These are phyloP conservation scores for Lagopus muta DNA, from an alignment of 2,113 vertebrate genomes.

Conservation along the genomic window DNA sequence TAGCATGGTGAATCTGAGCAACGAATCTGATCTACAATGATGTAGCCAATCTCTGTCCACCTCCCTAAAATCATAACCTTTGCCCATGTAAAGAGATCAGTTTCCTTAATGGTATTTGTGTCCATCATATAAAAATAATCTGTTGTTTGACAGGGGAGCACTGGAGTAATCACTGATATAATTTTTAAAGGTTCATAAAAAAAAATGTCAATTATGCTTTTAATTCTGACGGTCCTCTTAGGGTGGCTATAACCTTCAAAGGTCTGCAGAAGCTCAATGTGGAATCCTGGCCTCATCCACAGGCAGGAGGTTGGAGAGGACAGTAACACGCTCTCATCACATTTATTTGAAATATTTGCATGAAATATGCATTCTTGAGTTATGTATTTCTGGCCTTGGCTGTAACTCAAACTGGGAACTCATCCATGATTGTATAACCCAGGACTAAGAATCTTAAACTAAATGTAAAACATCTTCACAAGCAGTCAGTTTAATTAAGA, in stretches of 20 bases:
- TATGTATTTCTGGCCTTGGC: background rate
- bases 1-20: background rate
- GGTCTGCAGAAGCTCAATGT: background rate
- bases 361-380: background rate
- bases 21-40: too few relatives aligned
- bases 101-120: background rate
- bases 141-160: background rate
- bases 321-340: background rate
- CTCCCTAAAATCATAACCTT: background rate
- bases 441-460: background rate
- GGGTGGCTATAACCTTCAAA: rapidly evolving
- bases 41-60: background rate
- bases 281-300: background rate
- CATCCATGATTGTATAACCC: background rate
- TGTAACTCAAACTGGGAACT: background rate
- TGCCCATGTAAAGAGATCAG: background rate
- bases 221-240: background rate
- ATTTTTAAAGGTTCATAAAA: background rate
- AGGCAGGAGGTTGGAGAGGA: background rate
- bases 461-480: background rate
- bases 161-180: background rate
- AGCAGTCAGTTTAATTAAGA: background rate
- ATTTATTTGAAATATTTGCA: background rate
- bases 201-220: background rate
- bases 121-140: background rate